Percentiles rank a stretch among this genome's conserved stretches.
phyloP scores from a whole-genome alignment of 2,888 invertebrate species.

The Tridacna crocea region DNA sequence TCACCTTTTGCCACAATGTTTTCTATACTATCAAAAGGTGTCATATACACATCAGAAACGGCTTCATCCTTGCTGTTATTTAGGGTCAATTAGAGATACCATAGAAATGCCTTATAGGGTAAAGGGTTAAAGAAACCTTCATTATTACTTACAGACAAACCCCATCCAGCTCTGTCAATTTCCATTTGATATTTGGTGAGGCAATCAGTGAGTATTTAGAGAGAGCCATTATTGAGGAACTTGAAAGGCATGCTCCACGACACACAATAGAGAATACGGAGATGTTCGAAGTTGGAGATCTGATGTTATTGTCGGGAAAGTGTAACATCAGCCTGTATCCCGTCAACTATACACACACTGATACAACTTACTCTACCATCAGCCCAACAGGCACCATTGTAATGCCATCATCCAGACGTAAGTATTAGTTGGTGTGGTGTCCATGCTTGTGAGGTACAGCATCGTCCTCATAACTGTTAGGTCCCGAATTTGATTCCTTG shows the following conservation, averaged over 20 bases:
- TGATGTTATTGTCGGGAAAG: constrained; percentile 60
- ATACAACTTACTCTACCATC: constrained; percentile 45
- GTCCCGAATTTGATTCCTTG: background rate
- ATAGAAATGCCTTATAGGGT: too few species aligned
- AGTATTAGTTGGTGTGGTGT: background rate
- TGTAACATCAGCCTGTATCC: constrained; percentile 61
- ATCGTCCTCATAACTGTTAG: too few species aligned
- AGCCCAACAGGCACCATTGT: constrained; percentile 43
- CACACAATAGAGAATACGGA: constrained; percentile 54
- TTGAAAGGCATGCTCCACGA: constrained; percentile 59
- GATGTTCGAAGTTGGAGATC: constrained; percentile 63
- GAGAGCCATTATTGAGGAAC: constrained; percentile 49
- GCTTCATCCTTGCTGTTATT: too few species aligned
- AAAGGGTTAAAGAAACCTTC: too few species aligned
- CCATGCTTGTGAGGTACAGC: too few species aligned
- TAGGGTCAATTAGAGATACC: too few species aligned
- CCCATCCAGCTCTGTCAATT: constrained; percentile 60
- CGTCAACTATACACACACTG: constrained; percentile 62
- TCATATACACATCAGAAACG: too few species aligned
- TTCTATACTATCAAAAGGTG: too few species aligned
- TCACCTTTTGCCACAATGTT: too few species aligned
- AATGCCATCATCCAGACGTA: constrained; percentile 43
- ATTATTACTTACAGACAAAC: constrained; percentile 36
- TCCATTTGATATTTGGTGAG: constrained; percentile 66
- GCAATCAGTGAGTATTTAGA: constrained; percentile 55